Base-by-base conservation (phyloP, 2,113 vertebrate genomes). In the Indicator maculatus region DNA sequence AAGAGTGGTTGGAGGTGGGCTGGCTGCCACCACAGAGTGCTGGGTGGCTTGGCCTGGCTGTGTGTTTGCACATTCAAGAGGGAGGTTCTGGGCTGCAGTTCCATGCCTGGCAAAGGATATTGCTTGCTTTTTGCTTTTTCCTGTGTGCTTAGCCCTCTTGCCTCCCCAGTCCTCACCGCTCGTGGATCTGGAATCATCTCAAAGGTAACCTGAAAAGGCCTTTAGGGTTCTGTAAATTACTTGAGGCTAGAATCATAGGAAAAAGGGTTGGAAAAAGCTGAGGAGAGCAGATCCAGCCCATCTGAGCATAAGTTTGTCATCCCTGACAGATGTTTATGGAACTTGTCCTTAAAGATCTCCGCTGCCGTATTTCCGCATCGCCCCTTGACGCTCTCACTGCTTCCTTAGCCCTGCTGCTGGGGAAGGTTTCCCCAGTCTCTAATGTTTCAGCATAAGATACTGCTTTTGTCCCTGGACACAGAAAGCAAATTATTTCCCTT, bases 191-290 rank as follows among this genome's bases (percentile, higher is more conserved):
- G 94, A 96, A 89, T 72, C 86, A 89, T 90, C 94, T 96, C 93
- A 94, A 31, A 95, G 93, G 83, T 95, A 96, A 94, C 95, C 95
- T 90, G 88, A 93, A 94, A 91, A 78, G 83, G 85, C 83, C 91
- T 96, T 90, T 91, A 86, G 88, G 78, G 61, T 88, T 95, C 80
- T 78, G n/a, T 96, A 86, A 95, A 93, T 95, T 47, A 31, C 53
- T 80, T 92, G 6, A 89, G 89, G 50, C 71, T 85, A 9, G 65
- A 75, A 84, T 81, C 58, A 9, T 52, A 86, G 76, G 72, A 65
- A 90, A 94, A 96, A 78, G 0, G 28, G 19, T 88, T 94, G 92
- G 76, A 83, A 75, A 90, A 78, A 61, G 41, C 73, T 81, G 27
- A 90, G 95, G 83, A 95, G 67, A 95, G 67, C 80, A 20, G 33